Base-by-base conservation (phyloP, 2,888 invertebrate species). In the Carterocephalus palaemon region DNA sequence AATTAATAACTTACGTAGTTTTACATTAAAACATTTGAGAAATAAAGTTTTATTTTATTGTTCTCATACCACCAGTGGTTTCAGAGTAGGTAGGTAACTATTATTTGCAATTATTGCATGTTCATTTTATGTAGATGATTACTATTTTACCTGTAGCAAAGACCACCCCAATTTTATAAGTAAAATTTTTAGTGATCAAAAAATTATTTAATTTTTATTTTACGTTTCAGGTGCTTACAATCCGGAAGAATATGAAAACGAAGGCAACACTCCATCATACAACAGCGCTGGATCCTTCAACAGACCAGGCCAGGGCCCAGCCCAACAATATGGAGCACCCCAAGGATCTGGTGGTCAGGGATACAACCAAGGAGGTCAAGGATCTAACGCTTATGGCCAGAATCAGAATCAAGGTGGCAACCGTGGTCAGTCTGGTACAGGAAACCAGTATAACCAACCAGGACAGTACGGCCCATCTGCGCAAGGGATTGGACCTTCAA, bases 211-310 rank as follows among this genome's bases (percentile, higher is more conserved):
- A 28, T 29, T 13, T 24, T 19, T 31, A 23, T 29, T 48, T 50
- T 46, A n/a, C 15, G 42, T 70, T 72, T 2, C 59, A 86, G 86
- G 86, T 48, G 83, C 86, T 9, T 86, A 86, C 64, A 67, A 75
- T 28, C 82, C 84, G 0, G 71, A 77, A 16, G 82, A 83, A 63
- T 70, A 81, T 42, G 66, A 69, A 39, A 54, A 62, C 1, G 62
- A 43, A 13, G 42, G 32, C 2, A 38, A 54, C 4, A 46, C 60
- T 10, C 67, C 65, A 33, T 59, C 65, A 45, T 68, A 69, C 57
- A 62, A 51, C 28, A 9, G 29, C 10, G 23, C 29, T 15, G 45
- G 41, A 3, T 31, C 31, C 6, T 19, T 28, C 22, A 33, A 33
- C 23, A 38, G 47, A 47, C 19, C 46, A 41, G 20, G 41, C 22